These are phyloP conservation scores for Merops nubicus DNA, from an alignment of 2,113 vertebrate species.

Conservation along the genomic window DNA sequence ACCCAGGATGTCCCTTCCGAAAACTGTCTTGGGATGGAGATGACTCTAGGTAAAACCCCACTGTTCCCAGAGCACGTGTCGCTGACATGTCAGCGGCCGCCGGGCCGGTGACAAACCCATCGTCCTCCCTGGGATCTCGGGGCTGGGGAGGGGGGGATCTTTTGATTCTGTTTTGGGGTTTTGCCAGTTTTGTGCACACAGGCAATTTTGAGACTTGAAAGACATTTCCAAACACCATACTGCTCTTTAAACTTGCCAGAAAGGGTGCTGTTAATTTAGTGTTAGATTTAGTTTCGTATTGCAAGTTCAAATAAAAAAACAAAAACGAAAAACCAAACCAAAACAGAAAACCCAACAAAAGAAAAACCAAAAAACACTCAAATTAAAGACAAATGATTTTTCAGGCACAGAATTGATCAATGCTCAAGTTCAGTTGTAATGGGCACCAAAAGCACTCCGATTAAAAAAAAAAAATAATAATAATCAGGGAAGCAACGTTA, in stretches of 20 bases:
- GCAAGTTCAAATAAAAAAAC: constrained; percentile 71
- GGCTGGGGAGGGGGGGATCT: neutral
- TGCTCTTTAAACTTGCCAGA: constrained; percentile 87
- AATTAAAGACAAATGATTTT: constrained; percentile 70
- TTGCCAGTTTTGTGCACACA: constrained; percentile 41
- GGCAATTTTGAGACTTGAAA: constrained; percentile 63
- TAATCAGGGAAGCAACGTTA: constrained; percentile 61
- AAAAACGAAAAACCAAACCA: constrained; percentile 42
- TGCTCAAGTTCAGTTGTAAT: constrained; percentile 64
- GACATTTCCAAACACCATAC: constrained; percentile 75
- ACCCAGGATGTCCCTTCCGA: constrained; percentile 66
- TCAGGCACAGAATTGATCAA: constrained; percentile 76
- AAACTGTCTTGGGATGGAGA: constrained; percentile 58
- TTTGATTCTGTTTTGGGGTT: constrained; percentile 15
- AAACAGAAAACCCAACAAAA: constrained; percentile 69
- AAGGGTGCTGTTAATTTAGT: constrained; percentile 77
- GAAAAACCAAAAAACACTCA: constrained; percentile 66
- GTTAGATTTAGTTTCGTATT: constrained; percentile 80
- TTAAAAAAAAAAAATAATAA: constrained; percentile 50
- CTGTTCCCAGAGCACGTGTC: neutral
- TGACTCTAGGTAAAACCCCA: constrained; percentile 56
- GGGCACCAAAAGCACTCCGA: constrained; percentile 71
- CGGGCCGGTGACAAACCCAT: neutral
- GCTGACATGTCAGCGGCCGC: constrained; percentile 4
- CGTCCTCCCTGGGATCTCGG: constrained; percentile 27